Conservation (phyloP, 2,113 vertebrate species). For the Oncorhynchus mykiss region DNA sequence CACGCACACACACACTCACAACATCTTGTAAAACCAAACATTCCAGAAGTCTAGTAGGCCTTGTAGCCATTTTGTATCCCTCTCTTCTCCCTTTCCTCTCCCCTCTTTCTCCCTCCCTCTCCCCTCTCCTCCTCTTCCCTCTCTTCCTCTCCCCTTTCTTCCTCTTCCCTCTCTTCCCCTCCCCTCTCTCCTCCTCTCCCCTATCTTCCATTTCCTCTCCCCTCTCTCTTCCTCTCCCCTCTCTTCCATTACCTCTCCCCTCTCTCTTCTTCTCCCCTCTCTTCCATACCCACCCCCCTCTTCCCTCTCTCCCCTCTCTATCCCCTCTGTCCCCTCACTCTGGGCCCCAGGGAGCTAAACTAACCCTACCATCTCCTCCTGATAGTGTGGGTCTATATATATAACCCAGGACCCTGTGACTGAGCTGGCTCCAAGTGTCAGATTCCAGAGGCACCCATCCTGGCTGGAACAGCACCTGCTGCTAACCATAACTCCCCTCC, state of each 20-base stretch:
- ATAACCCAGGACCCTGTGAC: conserved; percentile 77
- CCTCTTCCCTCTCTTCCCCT: not conserved
- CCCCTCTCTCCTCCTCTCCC: too few relatives aligned
- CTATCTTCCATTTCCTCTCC: not conserved
- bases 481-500: conserved; percentile 74
- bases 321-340: conserved; percentile 9
- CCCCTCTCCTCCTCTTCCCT: not conserved
- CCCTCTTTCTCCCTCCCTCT: too few relatives aligned
- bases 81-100: not conserved
- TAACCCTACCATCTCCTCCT: conserved; percentile 57
- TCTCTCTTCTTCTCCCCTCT: not conserved
- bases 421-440: conserved; percentile 74
- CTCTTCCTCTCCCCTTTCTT: not conserved
- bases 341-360: conserved; percentile 35
- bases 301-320: not conserved
- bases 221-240: not conserved
- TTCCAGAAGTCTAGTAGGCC: conserved; percentile 6
- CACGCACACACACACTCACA: not conserved
- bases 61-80: conserved; percentile 10
- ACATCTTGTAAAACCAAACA: conserved; percentile 4
- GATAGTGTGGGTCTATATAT: conserved; percentile 81
- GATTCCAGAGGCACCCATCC: conserved; percentile 73
- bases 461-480: conserved; percentile 81
- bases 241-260: not conserved
- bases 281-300: not conserved